A percentile compares a stretch with the other conserved stretches of the same genome.
Evolutionary conservation across 2,797 vertebrate genomes (phyloP).

Genomic region (Molothrus ater): DNA sequence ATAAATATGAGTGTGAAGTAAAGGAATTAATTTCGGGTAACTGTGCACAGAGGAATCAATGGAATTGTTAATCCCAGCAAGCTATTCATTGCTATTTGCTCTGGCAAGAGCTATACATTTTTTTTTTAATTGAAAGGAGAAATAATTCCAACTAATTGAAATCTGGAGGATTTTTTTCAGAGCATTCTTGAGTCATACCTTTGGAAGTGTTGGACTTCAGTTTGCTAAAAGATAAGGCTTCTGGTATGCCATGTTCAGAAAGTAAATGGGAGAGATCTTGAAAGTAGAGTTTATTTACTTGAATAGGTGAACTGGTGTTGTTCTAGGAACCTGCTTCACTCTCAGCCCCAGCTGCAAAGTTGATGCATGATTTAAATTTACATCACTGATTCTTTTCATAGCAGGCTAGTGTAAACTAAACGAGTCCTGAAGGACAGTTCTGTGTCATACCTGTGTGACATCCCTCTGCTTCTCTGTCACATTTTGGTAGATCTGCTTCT

Average conservation of each 20-base stretch:
- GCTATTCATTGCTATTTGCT: not conserved
- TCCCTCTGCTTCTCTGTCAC: not conserved
- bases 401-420: not conserved
- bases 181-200: not conserved
- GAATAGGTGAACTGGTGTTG: not conserved
- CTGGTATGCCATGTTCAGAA: not conserved
- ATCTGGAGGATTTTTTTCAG: not conserved
- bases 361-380: not conserved
- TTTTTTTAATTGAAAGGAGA: not conserved
- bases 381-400: not conserved
- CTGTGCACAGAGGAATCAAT: not conserved
- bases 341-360: not conserved
- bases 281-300: not conserved
- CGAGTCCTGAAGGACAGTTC: not conserved
- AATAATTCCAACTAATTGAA: not conserved
- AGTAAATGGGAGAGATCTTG: not conserved
- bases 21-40: not conserved
- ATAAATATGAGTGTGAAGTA: constrained; percentile 35
- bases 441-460: not conserved
- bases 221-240: not conserved
- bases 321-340: not conserved
- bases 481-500: not conserved
- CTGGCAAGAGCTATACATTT: not conserved
- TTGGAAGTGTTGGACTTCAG: not conserved
- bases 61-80: constrained; percentile 12